Conservation (phyloP, 2,113 vertebrate species). For the Tachysurus vachellii region DNA sequence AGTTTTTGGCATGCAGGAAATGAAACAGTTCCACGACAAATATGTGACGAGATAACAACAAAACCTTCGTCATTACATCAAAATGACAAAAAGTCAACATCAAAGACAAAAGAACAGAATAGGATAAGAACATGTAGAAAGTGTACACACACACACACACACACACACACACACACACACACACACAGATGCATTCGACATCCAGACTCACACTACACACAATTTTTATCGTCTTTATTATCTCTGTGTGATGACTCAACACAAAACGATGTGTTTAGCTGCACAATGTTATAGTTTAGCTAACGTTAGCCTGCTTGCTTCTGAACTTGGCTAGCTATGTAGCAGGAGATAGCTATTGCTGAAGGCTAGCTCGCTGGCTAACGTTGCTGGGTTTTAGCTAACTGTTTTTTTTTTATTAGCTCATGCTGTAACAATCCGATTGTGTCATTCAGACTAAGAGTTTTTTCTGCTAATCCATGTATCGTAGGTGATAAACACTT, state of each 20-base stretch:
- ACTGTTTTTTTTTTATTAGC: background rate
- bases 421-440: background rate
- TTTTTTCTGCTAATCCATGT: background rate
- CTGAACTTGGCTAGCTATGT: background rate
- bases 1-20: slow-evolving; percentile 77
- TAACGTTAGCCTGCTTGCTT: background rate
- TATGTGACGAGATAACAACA: background rate
- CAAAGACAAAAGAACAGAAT: background rate
- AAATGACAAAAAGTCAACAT: background rate
- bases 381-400: background rate
- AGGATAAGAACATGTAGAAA: too few relatives aligned
- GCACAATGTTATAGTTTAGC: background rate
- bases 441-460: background rate
- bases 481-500: background rate
- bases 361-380: background rate
- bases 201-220: too few relatives aligned
- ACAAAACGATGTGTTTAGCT: background rate
- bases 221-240: background rate
- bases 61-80: background rate
- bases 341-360: background rate
- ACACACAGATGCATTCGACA: background rate
- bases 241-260: background rate
- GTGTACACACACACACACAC: slow-evolving; percentile 16
- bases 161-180: too few relatives aligned
- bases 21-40: slow-evolving; percentile 54